Base-by-base conservation (phyloP, 2,113 vertebrate species). In the Serilophus lunatus region DNA sequence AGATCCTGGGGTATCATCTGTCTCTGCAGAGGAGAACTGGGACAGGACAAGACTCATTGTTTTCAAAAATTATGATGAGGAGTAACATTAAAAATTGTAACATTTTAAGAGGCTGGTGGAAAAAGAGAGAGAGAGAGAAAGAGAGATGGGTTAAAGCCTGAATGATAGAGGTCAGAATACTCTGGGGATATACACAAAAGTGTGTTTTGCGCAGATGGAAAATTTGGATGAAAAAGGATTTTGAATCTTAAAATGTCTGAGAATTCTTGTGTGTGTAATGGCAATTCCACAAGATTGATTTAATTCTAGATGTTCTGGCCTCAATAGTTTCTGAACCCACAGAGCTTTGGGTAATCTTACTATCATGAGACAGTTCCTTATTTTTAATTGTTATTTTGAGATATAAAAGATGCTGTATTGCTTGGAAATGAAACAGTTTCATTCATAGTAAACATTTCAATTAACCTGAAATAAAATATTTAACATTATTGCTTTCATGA, bases 101-200 rank as follows among this genome's bases (percentile, higher is more conserved):
- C 12, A 19, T 6, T 51, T 15, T 26, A 59, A 50, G 23, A 64
- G 11, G 18, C 11, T 45, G 16, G 12, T 82, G 26, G 7, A 59
- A 56, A 70, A 13, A n/a, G 10, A 22, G 33, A 57, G 9, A 33
- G 31, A 75, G 15, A 19, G 20, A n/a, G 56, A 57, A 22, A 18
- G 12, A 53, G 14, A 49, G 14, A 3, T 2, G 5, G 31, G 23
- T 23, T 90, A 47, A 49, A 79, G 10, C 23, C 29, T 51, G 20
- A 51, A 16, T 7, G 7, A 11, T 24, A 22, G 38, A 74, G 13
- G 4, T 33, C 42, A 59, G 29, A 69, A 66, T n/a, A 49, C 31
- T 35, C 5, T n/a, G 26, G 13, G 8, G 15, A 20, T 75, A 18
- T 29, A 26, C 8, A 28, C 9, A 29, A 11, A 17, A 0, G 0